Conservation (phyloP, 2,888 invertebrate genomes). For the Lasioglossum vierecki region DNA sequence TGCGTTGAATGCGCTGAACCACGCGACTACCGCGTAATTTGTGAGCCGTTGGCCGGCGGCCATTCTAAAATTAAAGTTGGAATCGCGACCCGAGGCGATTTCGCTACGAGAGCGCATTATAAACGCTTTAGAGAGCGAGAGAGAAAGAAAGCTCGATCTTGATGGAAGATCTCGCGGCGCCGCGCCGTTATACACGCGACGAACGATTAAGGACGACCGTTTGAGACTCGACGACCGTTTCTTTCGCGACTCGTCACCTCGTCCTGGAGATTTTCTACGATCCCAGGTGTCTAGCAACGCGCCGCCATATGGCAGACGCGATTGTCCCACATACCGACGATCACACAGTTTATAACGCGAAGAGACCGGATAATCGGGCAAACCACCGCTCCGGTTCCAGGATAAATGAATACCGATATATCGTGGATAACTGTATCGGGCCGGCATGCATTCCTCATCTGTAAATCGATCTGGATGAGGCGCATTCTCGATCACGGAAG, state of each 20-base stretch:
- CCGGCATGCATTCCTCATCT: conserved; percentile 28
- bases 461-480: conserved; percentile 62
- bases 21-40: conserved; percentile 40
- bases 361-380: conserved; percentile 51
- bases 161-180: neutral
- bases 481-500: conserved; percentile 47
- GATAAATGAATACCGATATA: conserved; percentile 66
- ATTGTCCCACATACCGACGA: conserved; percentile 72
- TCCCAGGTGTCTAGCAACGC: neutral
- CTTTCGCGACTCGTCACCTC: conserved; percentile 6
- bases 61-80: conserved; percentile 46
- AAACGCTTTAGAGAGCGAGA: conserved; percentile 27
- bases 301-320: conserved; percentile 65
- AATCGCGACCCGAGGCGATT: conserved; percentile 15
- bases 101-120: conserved; percentile 15
- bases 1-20: conserved; percentile 18
- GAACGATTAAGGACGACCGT: conserved; percentile 50
- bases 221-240: conserved; percentile 14
- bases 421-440: conserved; percentile 67
- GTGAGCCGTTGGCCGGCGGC: conserved; percentile 15
- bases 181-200: conserved; percentile 49
- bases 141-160: conserved; percentile 16
- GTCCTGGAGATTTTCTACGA: conserved; percentile 7
- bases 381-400: conserved; percentile 54
- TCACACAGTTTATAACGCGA: conserved; percentile 58